Evolutionary conservation across 2,888 invertebrate genomes (phyloP).

Genomic region (Strigamia maritima): DNA sequence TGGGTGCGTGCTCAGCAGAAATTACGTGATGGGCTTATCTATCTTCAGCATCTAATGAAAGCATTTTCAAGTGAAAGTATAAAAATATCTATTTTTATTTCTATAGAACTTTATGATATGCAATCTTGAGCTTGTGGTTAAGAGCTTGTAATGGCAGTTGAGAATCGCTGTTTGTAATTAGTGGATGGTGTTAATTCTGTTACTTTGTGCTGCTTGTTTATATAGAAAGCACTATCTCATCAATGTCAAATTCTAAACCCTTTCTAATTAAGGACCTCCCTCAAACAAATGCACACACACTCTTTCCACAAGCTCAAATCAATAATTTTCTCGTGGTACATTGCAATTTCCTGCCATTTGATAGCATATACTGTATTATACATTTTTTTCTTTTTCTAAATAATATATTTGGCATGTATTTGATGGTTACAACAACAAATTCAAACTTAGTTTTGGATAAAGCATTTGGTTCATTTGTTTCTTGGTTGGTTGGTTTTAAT

Average conservation of each 20-base stretch:
- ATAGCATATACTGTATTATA: not conserved
- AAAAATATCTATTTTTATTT: slow-evolving; percentile 20
- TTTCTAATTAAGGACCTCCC: slow-evolving; percentile 30
- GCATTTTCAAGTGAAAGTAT: not conserved
- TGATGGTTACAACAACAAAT: not conserved
- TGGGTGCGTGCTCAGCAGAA: slow-evolving; percentile 25
- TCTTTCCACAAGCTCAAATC: slow-evolving; percentile 20
- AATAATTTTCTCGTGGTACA: not conserved
- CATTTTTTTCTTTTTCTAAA: not conserved
- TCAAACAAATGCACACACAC: slow-evolving; percentile 22
- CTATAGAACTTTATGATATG: not conserved
- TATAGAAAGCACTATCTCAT: slow-evolving; percentile 11
- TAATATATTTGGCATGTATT: not conserved
- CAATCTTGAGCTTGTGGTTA: slow-evolving; percentile 32
- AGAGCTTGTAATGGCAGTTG: not conserved
- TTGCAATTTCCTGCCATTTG: slow-evolving; percentile 13
- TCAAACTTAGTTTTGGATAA: not conserved
- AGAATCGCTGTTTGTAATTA: slow-evolving; percentile 28
- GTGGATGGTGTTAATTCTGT: slow-evolving; percentile 29
- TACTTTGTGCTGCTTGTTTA: slow-evolving; percentile 34
- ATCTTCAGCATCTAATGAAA: slow-evolving; percentile 17
- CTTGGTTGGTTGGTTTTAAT: not conserved
- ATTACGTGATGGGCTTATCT: slow-evolving; percentile 31
- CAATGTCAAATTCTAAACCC: slow-evolving; percentile 34
- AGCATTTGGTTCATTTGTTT: not conserved